phyloP scores from a whole-genome alignment of 2,888 invertebrate genomes.

The Lithophane semibrunnea region DNA sequence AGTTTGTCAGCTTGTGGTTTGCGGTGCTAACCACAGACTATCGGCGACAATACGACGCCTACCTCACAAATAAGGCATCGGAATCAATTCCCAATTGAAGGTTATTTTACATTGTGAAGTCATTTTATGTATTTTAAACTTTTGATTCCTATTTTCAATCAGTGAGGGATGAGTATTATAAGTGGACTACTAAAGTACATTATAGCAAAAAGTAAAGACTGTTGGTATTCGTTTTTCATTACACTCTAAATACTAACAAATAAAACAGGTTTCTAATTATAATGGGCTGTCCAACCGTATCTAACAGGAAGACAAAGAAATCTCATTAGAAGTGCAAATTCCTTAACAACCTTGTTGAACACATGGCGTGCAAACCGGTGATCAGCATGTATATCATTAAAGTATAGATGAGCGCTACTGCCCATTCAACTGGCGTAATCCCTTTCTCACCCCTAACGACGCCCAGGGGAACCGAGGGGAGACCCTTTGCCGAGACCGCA shows the following conservation, averaged over 20 bases:
- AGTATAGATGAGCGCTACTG: slow-evolving; percentile 47
- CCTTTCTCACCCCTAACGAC: slow-evolving; percentile 63
- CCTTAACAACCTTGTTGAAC: slow-evolving; percentile 18
- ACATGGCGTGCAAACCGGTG: slow-evolving; percentile 26
- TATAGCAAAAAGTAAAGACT: background rate
- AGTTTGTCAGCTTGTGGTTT: slow-evolving; percentile 81
- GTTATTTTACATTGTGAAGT: slow-evolving; percentile 17
- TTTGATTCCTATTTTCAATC: background rate
- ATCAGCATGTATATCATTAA: slow-evolving; percentile 51
- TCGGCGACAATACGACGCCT: slow-evolving; percentile 81
- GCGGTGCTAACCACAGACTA: slow-evolving; percentile 81
- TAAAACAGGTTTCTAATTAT: background rate
- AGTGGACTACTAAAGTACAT: background rate
- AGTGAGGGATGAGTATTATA: background rate
- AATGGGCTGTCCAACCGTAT: background rate
- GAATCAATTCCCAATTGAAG: slow-evolving; percentile 68
- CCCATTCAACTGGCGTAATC: slow-evolving; percentile 54
- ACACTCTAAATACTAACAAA: background rate
- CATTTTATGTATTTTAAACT: too few relatives aligned
- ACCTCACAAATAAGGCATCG: slow-evolving; percentile 73
- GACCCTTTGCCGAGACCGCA: slow-evolving; percentile 33
- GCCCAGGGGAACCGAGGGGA: slow-evolving; percentile 49
- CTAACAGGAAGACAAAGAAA: background rate
- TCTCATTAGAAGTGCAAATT: slow-evolving; percentile 5
- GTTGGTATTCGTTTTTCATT: background rate